Conservation (phyloP, 1,140 invertebrate genomes). For the Marisa cornuarietis region DNA sequence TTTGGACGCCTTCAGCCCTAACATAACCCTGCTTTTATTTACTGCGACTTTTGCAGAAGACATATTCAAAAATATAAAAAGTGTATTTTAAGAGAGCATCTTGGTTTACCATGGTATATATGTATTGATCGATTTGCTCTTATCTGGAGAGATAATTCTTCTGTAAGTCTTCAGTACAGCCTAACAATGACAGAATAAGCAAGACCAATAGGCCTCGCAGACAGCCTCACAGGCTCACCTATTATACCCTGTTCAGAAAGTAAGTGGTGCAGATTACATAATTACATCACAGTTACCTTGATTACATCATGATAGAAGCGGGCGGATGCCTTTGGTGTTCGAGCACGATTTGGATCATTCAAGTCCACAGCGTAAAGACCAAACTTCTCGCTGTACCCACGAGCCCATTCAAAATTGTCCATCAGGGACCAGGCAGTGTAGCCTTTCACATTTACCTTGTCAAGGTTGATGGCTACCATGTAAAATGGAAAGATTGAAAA, state of each 20-base stretch:
- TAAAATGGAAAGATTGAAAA: not conserved
- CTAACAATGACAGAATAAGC: not conserved
- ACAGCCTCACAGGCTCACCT: not conserved
- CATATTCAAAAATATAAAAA: too few species aligned
- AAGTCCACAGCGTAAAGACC: slow-evolving; percentile 81
- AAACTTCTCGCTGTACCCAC: slow-evolving; percentile 71
- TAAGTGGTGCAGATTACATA: not conserved
- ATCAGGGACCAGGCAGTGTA: slow-evolving; percentile 81
- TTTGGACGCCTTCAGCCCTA: too few species aligned
- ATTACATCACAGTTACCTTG: slow-evolving; percentile 4
- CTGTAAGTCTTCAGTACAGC: too few species aligned
- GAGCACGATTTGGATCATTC: slow-evolving; percentile 70
- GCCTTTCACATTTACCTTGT: slow-evolving; percentile 73
- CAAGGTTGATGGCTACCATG: slow-evolving; percentile 71
- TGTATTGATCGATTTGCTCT: too few species aligned
- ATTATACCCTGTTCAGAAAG: not conserved
- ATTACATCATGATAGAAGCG: slow-evolving; percentile 50
- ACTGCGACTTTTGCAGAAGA: too few species aligned
- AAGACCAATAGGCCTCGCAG: not conserved
- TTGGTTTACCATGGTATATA: too few species aligned
- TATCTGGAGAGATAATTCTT: too few species aligned
- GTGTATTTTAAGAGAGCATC: too few species aligned
- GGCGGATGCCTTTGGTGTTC: slow-evolving; percentile 78
- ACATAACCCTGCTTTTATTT: too few species aligned
- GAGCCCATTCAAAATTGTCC: slow-evolving; percentile 83